Evolutionary conservation across 2,888 invertebrate genomes (phyloP).

Genomic region (Dichetophora obliterata): DNA sequence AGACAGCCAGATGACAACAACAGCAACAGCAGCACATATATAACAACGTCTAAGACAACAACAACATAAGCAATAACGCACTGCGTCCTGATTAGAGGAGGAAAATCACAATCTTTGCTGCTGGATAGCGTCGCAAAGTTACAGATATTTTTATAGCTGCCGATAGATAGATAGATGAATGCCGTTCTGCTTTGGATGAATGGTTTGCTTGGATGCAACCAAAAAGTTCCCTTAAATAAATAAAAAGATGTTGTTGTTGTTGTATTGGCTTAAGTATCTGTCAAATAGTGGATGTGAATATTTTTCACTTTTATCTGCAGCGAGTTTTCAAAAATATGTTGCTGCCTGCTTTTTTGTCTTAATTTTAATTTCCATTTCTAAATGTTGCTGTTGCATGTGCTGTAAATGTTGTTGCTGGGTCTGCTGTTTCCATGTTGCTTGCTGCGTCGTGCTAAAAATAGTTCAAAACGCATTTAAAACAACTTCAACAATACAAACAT

Average conservation of each 20-base stretch:
- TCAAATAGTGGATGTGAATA: neutral
- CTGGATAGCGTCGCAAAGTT: no score
- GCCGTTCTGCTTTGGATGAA: neutral
- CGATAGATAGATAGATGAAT: no score
- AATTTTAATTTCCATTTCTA: constrained; percentile 7
- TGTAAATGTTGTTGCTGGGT: neutral
- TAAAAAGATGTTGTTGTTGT: neutral
- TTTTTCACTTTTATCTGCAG: neutral
- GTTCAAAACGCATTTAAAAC: constrained; percentile 13
- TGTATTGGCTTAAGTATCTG: neutral
- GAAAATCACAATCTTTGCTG: no score
- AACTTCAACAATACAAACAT: neutral
- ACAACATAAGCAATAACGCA: neutral
- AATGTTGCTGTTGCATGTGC: neutral
- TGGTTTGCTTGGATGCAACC: neutral
- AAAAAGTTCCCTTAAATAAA: neutral
- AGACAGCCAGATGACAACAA: neutral
- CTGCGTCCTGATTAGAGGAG: no score
- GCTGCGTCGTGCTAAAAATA: constrained; percentile 17
- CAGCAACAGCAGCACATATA: no score
- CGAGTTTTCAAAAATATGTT: neutral
- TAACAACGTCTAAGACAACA: neutral
- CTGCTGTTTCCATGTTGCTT: neutral
- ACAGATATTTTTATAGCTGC: neutral
- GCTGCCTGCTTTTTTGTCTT: neutral